Evolutionary conservation across 2,113 vertebrate species (phyloP).

Genomic region (Carassius auratus): DNA sequence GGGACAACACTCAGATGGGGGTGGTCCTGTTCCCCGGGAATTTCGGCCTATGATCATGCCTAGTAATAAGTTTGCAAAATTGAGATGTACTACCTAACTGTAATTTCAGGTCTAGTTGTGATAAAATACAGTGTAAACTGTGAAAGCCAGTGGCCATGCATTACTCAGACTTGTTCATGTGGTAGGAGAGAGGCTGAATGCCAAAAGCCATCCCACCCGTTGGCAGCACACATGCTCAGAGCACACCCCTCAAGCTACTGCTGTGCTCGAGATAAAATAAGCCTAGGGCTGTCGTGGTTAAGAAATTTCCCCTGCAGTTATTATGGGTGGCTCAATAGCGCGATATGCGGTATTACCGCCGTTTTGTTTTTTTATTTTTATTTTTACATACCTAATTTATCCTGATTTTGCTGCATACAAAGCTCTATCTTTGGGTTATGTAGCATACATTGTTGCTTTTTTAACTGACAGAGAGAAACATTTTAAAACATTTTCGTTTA

Average conservation of each 20-base stretch:
- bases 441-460: too few relatives aligned
- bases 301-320: too few relatives aligned
- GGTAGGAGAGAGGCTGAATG: constrained; percentile 24
- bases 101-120: not conserved
- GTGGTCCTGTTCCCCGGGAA: too few relatives aligned
- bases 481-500: too few relatives aligned
- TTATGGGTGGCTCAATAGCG: too few relatives aligned
- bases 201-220: constrained; percentile 46
- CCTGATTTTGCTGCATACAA: too few relatives aligned
- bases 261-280: constrained; percentile 24
- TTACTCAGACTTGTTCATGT: constrained; percentile 34
- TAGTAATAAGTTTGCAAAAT: not conserved
- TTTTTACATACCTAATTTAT: too few relatives aligned
- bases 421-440: too few relatives aligned
- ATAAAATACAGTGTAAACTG: constrained; percentile 26
- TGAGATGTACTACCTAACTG: not conserved
- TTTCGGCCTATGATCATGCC: not conserved
- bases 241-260: constrained; percentile 34
- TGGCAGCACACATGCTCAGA: constrained; percentile 47
- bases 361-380: too few relatives aligned
- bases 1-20: too few relatives aligned
- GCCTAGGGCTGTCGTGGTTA: not conserved
- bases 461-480: too few relatives aligned
- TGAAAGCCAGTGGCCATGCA: constrained; percentile 36
- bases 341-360: too few relatives aligned